Evolutionary conservation across 2,113 vertebrate species (phyloP), one percentile per base, ranked within the genome.

Genomic region (Pelvicachromis taeniatus): DNA sequence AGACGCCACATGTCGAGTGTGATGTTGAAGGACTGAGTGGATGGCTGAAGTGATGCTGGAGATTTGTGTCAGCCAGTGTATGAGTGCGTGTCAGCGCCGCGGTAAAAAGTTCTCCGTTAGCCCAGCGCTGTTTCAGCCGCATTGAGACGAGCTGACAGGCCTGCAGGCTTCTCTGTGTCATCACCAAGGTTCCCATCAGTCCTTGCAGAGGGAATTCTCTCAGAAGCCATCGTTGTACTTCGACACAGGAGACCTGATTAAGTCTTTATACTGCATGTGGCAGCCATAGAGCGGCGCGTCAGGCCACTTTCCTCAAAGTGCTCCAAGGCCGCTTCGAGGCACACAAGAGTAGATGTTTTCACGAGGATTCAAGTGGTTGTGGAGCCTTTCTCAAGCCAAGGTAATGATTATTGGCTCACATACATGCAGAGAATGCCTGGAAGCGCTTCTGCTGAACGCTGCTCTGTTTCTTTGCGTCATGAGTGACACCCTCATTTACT

Each of bases 141-240:
- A 33, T 53, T 16, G 42, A 86, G 86, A 90, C 1, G 82, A 85
- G 88, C 89, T 91, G 91, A 91, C 92, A 90, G 88, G 93, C 95
- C 94, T 78, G 83, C 85, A 77, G 93, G 94, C 93, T 55, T 85
- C 87, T 90, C 81, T 59, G 80, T 93, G 91, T 92, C 89, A 92
- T 77, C 26, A 70, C 91, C 86, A 88, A 88, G 85, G 89, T 89
- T 94, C 82, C 87, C 85, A 85, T 93, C 93, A 87, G 87, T 59
- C 79, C 50, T 61, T 80, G 88, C 86, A 52, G 70, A 58, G 86
- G 87, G 89, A 92, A 85, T 84, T 88, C 88, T 92, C 91, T 77
- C 88, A 12, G 81, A 89, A 81, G 87, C 85, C 84, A 9, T 59
- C 12, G 19, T 65, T 21, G 52, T 33, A 79, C 85, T 84, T 93